phyloP scores from a whole-genome alignment of 2,113 vertebrate genomes.

The Nycticorax nycticorax region DNA sequence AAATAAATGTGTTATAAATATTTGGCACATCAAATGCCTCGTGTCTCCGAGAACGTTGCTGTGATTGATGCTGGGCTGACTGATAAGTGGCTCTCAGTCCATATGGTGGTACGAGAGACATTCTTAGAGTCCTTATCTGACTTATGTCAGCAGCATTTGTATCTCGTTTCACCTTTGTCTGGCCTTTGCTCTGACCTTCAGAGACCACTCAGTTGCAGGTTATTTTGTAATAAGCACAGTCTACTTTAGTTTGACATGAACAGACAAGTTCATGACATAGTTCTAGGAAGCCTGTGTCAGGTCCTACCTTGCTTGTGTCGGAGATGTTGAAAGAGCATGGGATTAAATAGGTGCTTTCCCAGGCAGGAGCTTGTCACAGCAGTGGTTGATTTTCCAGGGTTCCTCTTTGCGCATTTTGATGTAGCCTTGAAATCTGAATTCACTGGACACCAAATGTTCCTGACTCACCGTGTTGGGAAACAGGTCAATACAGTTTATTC shows the following conservation, averaged over 20 bases:
- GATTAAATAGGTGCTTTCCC: not conserved
- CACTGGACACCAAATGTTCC: not conserved
- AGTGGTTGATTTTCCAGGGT: not conserved
- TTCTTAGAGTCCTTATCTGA: not conserved
- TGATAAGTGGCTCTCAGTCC: not conserved
- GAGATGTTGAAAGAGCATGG: not conserved
- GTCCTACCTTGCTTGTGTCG: not conserved
- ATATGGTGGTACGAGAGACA: fast-evolving
- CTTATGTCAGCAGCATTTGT: not conserved
- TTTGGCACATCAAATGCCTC: not conserved
- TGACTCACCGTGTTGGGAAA: not conserved
- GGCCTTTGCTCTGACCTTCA: not conserved
- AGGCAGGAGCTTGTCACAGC: not conserved
- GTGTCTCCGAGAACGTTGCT: fast-evolving
- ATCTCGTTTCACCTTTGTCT: not conserved
- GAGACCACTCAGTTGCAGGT: not conserved
- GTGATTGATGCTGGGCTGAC: not conserved
- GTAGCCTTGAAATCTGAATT: not conserved
- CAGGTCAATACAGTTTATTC: not conserved
- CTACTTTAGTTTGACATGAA: not conserved
- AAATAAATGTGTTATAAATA: not conserved
- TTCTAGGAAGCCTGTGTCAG: not conserved
- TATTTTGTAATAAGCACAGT: not conserved
- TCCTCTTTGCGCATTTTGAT: not conserved
- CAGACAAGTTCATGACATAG: not conserved